A percentile compares a stretch with the other conserved stretches of the same genome.
Evolutionary conservation across 1,140 invertebrate species (phyloP).

Genomic region (Philopotamus ludificatus): DNA sequence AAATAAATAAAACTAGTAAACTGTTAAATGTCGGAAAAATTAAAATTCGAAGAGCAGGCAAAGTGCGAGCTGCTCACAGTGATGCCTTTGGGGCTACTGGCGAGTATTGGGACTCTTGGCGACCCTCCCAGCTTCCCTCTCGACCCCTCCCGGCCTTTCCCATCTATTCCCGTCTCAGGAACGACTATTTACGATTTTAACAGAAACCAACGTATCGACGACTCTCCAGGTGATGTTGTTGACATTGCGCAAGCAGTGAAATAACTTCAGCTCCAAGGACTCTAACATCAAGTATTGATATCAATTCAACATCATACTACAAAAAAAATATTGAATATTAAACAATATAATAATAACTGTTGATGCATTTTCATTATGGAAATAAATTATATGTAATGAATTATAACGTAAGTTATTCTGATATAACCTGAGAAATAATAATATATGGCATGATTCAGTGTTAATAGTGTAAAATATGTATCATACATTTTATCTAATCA

Average conservation of each 20-base stretch:
- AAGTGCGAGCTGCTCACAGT: slow-evolving; percentile 35
- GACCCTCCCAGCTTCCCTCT: slow-evolving; percentile 39
- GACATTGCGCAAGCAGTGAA: slow-evolving; percentile 28
- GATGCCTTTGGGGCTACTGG: slow-evolving; percentile 38
- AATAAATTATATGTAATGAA: too few relatives aligned
- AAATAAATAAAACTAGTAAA: slow-evolving; percentile 40
- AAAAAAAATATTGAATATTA: too few relatives aligned
- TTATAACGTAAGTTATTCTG: too few relatives aligned
- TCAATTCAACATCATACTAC: too few relatives aligned
- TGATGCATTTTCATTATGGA: too few relatives aligned
- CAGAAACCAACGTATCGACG: slow-evolving; percentile 19
- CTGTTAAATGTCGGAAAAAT: slow-evolving; percentile 29
- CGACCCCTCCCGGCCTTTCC: slow-evolving; percentile 27
- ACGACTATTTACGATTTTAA: slow-evolving; percentile 17
- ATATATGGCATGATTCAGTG: too few relatives aligned
- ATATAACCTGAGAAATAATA: too few relatives aligned
- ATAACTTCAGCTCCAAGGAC: too few relatives aligned
- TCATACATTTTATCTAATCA: too few relatives aligned
- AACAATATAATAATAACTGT: too few relatives aligned
- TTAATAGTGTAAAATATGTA: too few relatives aligned
- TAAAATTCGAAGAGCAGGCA: slow-evolving; percentile 29
- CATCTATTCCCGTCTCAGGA: slow-evolving; percentile 18
- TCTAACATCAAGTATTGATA: too few relatives aligned
- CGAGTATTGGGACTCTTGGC: slow-evolving; percentile 20
- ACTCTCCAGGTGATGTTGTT: slow-evolving; percentile 28